Evolutionary conservation across 1,140 invertebrate species (phyloP), one percentile per base, ranked within the genome.

Genomic region (Heliconius eleuchia): DNA sequence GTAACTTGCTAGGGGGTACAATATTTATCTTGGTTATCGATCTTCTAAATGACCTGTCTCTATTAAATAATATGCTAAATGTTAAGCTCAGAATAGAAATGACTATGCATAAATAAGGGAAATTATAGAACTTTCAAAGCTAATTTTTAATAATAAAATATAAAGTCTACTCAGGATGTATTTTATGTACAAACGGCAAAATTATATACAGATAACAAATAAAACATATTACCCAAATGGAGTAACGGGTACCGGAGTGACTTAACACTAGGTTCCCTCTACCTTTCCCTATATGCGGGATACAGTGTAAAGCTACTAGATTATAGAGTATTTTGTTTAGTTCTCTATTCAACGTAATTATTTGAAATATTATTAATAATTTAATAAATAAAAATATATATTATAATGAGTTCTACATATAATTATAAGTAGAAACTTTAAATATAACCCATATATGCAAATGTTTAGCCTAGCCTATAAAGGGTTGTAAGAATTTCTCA

Each of bases 1-100:
- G 42, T 42, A 71, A 71, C 30, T 71, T 39, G 37, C 71, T 71
- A 37, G 71, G 37, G 71, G 71, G 71, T 71, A 37, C 30, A 71
- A 37, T 37, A 71, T 71, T 39, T 71, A 71, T 71, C 71, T 71
- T 9, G 9, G 34, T n/a, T 71, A 19, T n/a, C n/a, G 71, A 71
- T 71, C 71, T 27, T 34, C 9, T 71, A 71, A 71, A 71, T 71
- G 30, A 39, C 71, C 37, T 71, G 71, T 39, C 71, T 37, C 16
- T 34, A 71, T 71, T 71, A 34, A 37, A 71, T 71, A 71, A 39
- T n/a, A 39, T n/a, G 18, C 13, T n/a, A n/a, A 71, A 71, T n/a
- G 71, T n/a, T 34, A 57, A 19, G 50, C 39, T 57, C 19, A 3
- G 16, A 37, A 30, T 27, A 66, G n/a, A 66, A 66, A 66, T 30